phyloP scores from a whole-genome alignment of 2,888 invertebrate genomes.

The Volucella inflata region DNA sequence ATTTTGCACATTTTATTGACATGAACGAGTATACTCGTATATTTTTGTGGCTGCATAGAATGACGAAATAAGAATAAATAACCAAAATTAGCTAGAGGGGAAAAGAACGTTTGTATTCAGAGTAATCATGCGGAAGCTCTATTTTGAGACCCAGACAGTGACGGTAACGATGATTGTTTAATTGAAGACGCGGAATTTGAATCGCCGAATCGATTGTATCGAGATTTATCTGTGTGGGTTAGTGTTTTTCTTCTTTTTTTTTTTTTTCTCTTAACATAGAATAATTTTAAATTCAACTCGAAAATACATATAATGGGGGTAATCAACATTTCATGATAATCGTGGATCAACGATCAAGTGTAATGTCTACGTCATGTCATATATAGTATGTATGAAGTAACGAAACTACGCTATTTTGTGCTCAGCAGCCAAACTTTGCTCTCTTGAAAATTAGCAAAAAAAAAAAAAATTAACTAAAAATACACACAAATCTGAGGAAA shows the following conservation, averaged over 20 bases:
- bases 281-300: neutral
- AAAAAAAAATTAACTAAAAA: neutral
- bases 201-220: slow-evolving; percentile 10
- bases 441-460: neutral
- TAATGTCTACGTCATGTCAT: neutral
- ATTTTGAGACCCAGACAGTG: slow-evolving; percentile 47
- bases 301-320: neutral
- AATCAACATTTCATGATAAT: slow-evolving; percentile 1
- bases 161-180: slow-evolving; percentile 33
- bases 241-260: neutral
- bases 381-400: neutral
- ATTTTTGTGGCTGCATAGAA: neutral
- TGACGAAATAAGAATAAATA: slow-evolving; percentile 49
- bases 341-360: neutral
- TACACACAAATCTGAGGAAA: neutral
- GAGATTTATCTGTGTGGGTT: slow-evolving; percentile 4
- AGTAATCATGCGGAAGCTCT: slow-evolving; percentile 20
- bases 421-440: neutral
- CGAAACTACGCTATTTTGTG: neutral
- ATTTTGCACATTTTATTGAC: slow-evolving; percentile 20
- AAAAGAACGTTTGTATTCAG: neutral
- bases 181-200: slow-evolving; percentile 27
- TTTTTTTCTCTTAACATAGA: neutral
- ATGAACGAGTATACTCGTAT: no score
- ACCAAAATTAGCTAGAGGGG: slow-evolving; percentile 14